A percentile compares a stretch with the other conserved stretches of the same genome.
phyloP scores from a whole-genome alignment of 2,113 vertebrate species.

The Antigone vipio region DNA sequence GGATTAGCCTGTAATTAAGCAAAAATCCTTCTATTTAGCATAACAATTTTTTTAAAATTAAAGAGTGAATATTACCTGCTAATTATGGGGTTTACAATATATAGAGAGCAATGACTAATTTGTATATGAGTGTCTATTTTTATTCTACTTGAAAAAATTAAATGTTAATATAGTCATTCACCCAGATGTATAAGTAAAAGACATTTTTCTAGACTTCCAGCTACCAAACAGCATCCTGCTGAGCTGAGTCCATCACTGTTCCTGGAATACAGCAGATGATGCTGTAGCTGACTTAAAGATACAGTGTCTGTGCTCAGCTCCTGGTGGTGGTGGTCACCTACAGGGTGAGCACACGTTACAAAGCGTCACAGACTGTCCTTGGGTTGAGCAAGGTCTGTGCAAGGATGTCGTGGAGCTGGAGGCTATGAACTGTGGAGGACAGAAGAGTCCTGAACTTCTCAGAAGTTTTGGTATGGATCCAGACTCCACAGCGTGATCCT shows the following conservation, averaged over 20 bases:
- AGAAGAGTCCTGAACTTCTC: background rate
- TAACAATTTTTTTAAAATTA: background rate
- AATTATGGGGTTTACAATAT: background rate
- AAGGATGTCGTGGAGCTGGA: background rate
- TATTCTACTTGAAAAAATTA: background rate
- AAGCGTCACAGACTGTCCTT: background rate
- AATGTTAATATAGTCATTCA: background rate
- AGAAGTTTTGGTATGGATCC: background rate
- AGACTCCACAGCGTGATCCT: background rate
- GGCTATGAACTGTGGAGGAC: background rate
- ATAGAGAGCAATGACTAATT: background rate
- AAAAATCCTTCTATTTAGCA: slow-evolving; percentile 26
- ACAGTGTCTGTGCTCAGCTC: background rate
- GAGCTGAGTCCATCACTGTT: background rate
- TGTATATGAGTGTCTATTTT: background rate
- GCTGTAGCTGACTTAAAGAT: background rate
- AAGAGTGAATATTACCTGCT: slow-evolving; percentile 12
- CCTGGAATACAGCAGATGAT: background rate
- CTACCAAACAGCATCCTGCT: slow-evolving; percentile 12
- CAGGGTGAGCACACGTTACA: fast-evolving
- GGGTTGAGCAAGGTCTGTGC: background rate
- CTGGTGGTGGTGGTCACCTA: background rate
- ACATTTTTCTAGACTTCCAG: background rate
- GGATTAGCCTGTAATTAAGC: slow-evolving; percentile 42
- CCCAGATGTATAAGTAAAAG: background rate